A percentile compares a stretch with the other conserved stretches of the same genome.
Evolutionary conservation across 1,140 invertebrate genomes (phyloP).

Genomic region (Drosophila quadrilineata): DNA sequence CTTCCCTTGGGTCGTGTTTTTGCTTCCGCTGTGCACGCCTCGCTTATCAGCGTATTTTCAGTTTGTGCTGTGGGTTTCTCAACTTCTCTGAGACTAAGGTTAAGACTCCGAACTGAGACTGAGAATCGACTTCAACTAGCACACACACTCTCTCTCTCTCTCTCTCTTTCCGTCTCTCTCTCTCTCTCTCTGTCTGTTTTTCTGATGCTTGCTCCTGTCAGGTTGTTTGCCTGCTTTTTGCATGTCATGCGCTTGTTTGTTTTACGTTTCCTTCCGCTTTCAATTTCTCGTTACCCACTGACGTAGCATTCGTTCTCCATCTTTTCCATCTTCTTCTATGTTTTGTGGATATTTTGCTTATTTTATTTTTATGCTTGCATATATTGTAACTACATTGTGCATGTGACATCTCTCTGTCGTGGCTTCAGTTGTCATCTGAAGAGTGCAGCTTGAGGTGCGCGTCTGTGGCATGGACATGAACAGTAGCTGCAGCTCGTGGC

Average conservation of each 20-base stretch:
- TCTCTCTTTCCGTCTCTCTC: too few species aligned
- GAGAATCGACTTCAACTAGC: conserved; percentile 8
- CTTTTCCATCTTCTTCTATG: neutral
- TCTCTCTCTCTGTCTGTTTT: too few species aligned
- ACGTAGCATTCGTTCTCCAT: conserved; percentile 18
- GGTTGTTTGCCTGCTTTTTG: conserved; percentile 41
- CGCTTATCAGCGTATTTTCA: conserved; percentile 72
- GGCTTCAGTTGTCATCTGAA: neutral
- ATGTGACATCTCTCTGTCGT: conserved; percentile 48
- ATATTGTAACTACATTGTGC: conserved; percentile 44
- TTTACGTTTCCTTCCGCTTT: conserved; percentile 74
- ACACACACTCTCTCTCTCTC: too few species aligned
- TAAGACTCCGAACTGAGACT: neutral
- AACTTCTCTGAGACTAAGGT: conserved; percentile 5
- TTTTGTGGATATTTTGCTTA: conserved; percentile 24
- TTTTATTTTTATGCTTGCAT: conserved; percentile 37
- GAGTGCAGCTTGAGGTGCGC: conserved; percentile 9
- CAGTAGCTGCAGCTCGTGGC: too few species aligned
- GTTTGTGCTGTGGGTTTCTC: conserved; percentile 37
- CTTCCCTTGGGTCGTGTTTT: conserved; percentile 9
- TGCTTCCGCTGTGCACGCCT: conserved; percentile 66
- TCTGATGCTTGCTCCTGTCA: conserved; percentile 1
- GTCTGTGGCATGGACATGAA: too few species aligned
- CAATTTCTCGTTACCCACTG: conserved; percentile 63
- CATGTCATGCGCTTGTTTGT: conserved; percentile 77